Percentiles rank a stretch among this genome's conserved stretches.
phyloP scores from a whole-genome alignment of 2,888 invertebrate species.

The Resseliella maxima region DNA sequence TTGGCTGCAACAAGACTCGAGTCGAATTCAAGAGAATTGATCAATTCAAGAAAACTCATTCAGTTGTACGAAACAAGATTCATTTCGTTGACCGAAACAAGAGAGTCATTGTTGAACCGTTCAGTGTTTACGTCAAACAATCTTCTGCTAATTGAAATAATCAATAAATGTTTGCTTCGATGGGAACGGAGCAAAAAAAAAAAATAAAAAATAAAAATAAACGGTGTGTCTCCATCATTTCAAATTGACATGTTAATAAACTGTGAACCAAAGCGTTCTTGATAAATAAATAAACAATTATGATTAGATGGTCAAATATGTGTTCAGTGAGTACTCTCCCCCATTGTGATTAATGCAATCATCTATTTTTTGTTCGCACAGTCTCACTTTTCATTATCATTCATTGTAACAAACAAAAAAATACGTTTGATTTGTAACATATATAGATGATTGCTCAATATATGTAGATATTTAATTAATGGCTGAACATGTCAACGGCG shows the following conservation, averaged over 20 bases:
- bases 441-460: background rate
- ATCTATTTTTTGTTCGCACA: too few relatives aligned
- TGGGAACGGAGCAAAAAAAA: background rate
- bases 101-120: background rate
- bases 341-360: too few relatives aligned
- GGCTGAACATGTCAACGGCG: background rate
- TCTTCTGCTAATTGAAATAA: slow-evolving; percentile 25
- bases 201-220: too few relatives aligned
- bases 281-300: background rate
- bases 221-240: background rate
- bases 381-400: background rate
- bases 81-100: background rate
- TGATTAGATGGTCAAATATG: slow-evolving; percentile 2
- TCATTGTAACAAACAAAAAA: background rate
- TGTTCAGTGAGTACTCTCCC: too few relatives aligned
- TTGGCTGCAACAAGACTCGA: background rate
- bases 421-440: background rate
- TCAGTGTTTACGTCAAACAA: background rate
- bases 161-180: background rate
- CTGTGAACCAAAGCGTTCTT: background rate
- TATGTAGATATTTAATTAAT: background rate
- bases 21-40: too few relatives aligned
- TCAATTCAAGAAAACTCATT: too few relatives aligned
- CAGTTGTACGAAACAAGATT: too few relatives aligned
- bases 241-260: slow-evolving; percentile 40